Evolutionary conservation across 2,113 vertebrate species (phyloP).

Genomic region (Apteryx mantelli): DNA sequence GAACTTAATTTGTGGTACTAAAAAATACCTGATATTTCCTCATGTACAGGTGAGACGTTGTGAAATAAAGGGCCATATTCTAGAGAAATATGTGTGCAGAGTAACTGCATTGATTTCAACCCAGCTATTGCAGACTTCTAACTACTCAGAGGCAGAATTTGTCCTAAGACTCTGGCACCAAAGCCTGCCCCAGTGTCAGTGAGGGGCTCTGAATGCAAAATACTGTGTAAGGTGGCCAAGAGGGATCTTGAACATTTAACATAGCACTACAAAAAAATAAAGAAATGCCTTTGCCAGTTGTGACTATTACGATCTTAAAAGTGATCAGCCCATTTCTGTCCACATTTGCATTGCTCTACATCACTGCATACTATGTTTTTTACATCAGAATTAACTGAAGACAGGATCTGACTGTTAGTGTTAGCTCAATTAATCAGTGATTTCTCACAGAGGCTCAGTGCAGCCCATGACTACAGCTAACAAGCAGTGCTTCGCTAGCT

Average conservation of each 20-base stretch:
- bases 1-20: not conserved
- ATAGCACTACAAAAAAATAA: not conserved
- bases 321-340: not conserved
- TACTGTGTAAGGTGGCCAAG: not conserved
- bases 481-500: not conserved
- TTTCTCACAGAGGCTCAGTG: not conserved
- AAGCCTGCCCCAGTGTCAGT: not conserved
- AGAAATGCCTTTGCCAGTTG: not conserved
- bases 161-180: not conserved
- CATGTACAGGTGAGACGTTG: not conserved
- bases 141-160: not conserved
- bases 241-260: not conserved
- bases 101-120: not conserved
- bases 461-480: accelerated
- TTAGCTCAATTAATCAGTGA: not conserved
- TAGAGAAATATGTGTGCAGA: not conserved
- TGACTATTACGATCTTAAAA: not conserved
- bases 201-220: not conserved
- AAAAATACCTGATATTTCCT: not conserved
- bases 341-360: accelerated
- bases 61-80: not conserved
- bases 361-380: accelerated
- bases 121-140: not conserved
- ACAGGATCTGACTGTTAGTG: accelerated
- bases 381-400: accelerated